A percentile compares a stretch with the other conserved stretches of the same genome.
phyloP scores from a whole-genome alignment of 2,888 invertebrate genomes.

The Epistrophe eligans region DNA sequence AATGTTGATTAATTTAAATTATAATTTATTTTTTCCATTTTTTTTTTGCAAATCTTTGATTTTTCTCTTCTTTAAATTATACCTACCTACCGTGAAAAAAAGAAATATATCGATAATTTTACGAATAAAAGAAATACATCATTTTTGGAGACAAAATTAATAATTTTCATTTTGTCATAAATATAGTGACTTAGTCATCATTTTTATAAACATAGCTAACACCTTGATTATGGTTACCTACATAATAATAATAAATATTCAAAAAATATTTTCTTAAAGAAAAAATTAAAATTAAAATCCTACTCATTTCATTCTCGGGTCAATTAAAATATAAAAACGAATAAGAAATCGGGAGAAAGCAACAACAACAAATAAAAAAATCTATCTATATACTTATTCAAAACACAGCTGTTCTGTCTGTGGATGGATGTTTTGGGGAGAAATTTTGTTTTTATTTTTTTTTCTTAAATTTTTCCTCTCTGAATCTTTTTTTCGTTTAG shows the following conservation, averaged over 20 bases:
- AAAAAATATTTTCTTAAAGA: background rate
- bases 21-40: background rate
- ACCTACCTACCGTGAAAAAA: conserved; percentile 9
- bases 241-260: background rate
- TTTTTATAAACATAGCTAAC: background rate
- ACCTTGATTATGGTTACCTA: background rate
- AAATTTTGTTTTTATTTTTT: conserved; percentile 36
- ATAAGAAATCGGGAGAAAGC: background rate
- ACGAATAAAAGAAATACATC: conserved; percentile 27
- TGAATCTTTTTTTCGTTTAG: conserved; percentile 45
- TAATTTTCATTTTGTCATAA: conserved; percentile 19
- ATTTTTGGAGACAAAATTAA: conserved; percentile 37
- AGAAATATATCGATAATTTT: background rate
- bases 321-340: conserved; percentile 37
- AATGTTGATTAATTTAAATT: conserved; percentile 9
- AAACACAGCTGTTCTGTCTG: conserved; percentile 61
- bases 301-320: conserved; percentile 48
- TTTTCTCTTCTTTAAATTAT: conserved; percentile 29
- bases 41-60: conserved; percentile 12
- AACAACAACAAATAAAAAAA: conserved; percentile 10
- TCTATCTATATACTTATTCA: conserved; percentile 10
- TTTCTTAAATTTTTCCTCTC: conserved; percentile 19
- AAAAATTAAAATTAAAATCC: conserved; percentile 26
- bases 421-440: conserved; percentile 21
- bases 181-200: conserved; percentile 11